phyloP scores from a whole-genome alignment of 2,888 invertebrate species.

The Drosophila infuscata region DNA sequence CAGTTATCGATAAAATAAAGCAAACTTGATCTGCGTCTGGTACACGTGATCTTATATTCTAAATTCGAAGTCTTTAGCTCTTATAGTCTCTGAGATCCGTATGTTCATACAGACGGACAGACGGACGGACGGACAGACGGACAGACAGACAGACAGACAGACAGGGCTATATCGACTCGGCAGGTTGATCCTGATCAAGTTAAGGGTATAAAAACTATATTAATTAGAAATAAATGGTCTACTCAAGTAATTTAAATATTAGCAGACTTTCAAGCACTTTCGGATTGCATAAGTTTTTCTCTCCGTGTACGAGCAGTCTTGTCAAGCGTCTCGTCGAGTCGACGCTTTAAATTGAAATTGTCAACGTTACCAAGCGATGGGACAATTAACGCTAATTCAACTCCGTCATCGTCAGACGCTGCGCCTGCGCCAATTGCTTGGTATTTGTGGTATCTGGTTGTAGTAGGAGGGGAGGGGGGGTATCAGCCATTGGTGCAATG shows the following conservation, averaged over 20 bases:
- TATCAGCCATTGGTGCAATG: constrained; percentile 55
- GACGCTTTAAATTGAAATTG: constrained; percentile 45
- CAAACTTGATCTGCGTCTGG: too few relatives aligned
- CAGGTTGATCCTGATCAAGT: too few relatives aligned
- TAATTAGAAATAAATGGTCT: neutral
- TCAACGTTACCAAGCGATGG: constrained; percentile 56
- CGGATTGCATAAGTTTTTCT: neutral
- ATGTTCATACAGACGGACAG: too few relatives aligned
- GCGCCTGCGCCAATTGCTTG: constrained; percentile 34
- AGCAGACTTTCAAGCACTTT: neutral
- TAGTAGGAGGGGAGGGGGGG: too few relatives aligned
- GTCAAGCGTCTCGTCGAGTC: constrained; percentile 44
- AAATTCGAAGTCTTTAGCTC: too few relatives aligned
- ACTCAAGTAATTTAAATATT: neutral
- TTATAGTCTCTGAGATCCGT: too few relatives aligned
- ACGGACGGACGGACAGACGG: too few relatives aligned
- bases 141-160: too few relatives aligned
- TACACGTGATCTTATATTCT: too few relatives aligned
- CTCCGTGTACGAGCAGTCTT: constrained; percentile 49
- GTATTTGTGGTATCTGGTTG: constrained; percentile 6
- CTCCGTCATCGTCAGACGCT: constrained; percentile 30
- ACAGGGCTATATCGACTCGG: too few relatives aligned
- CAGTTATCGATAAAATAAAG: too few relatives aligned
- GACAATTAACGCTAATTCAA: constrained; percentile 72
- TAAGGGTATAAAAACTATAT: neutral